Evolutionary conservation across 2,797 vertebrate genomes (phyloP).

Genomic region (Podarcis lilfordi): DNA sequence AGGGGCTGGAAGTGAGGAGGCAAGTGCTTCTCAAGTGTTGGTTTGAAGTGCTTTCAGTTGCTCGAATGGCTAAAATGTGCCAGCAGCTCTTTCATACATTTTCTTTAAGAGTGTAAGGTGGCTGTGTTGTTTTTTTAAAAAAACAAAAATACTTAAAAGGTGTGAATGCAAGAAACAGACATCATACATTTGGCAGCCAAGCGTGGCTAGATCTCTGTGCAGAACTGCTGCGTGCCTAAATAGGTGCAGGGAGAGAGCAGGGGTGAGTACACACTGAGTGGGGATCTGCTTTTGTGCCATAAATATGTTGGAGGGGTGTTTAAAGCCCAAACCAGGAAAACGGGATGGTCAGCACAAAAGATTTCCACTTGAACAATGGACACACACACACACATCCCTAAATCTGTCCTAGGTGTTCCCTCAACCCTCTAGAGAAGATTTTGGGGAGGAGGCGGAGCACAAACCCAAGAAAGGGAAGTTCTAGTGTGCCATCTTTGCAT

Average conservation of each 20-base stretch:
- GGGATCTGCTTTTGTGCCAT: not conserved
- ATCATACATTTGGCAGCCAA: no score
- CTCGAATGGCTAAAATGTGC: not conserved
- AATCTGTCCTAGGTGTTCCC: no score
- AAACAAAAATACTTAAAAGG: not conserved
- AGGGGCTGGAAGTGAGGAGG: no score
- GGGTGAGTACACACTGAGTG: not conserved
- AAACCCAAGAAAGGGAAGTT: no score
- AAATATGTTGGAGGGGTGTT: not conserved
- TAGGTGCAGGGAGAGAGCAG: not conserved
- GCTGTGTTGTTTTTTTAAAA: not conserved
- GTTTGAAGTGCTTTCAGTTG: not conserved
- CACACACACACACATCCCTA: no score
- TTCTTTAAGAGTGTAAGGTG: not conserved
- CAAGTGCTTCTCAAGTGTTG: not conserved
- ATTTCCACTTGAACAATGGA: no score
- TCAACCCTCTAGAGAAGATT: no score
- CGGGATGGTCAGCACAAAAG: no score
- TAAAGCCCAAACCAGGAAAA: not conserved
- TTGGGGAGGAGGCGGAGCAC: no score
- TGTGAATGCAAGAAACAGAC: not conserved
- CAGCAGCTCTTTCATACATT: not conserved
- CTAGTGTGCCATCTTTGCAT: no score
- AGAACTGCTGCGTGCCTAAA: not conserved
- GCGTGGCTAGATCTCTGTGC: not conserved